These are phyloP conservation scores for Nymphalis io DNA, from an alignment of 1,140 invertebrate species.

Conservation along the genomic window DNA sequence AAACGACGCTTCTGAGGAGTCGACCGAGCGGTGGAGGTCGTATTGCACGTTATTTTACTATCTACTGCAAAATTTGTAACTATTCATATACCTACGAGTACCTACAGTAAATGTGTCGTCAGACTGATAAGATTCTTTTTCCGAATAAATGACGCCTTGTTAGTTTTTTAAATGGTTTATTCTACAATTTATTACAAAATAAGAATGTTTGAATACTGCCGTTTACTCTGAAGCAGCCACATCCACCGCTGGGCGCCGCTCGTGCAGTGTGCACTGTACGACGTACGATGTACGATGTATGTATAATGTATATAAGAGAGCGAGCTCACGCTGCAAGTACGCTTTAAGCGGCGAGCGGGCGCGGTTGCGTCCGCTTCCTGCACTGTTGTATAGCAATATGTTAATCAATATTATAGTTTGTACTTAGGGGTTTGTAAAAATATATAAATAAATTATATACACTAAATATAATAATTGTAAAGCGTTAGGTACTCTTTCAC, in stretches of 20 bases:
- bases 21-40: background rate
- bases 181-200: slow-evolving; percentile 31
- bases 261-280: background rate
- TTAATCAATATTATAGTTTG: slow-evolving; percentile 34
- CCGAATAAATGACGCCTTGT: slow-evolving; percentile 8
- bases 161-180: slow-evolving; percentile 30
- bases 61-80: background rate
- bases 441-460: slow-evolving; percentile 47
- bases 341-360: slow-evolving; percentile 6
- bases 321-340: slow-evolving; percentile 5
- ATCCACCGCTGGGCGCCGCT: slow-evolving; percentile 1
- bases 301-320: no score
- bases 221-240: slow-evolving; percentile 7
- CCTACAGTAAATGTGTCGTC: no score
- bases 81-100: background rate
- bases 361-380: slow-evolving; percentile 12
- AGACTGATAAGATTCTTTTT: slow-evolving; percentile 9
- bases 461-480: slow-evolving; percentile 41
- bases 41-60: background rate
- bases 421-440: slow-evolving; percentile 49
- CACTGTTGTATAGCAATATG: slow-evolving; percentile 45
- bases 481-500: slow-evolving; percentile 55
- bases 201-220: slow-evolving; percentile 30
- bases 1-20: background rate
- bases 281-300: no score